These are phyloP conservation scores for Propithecus perrieri DNA, from an alignment of 2,797 vertebrate genomes.

Conservation along the genomic window DNA sequence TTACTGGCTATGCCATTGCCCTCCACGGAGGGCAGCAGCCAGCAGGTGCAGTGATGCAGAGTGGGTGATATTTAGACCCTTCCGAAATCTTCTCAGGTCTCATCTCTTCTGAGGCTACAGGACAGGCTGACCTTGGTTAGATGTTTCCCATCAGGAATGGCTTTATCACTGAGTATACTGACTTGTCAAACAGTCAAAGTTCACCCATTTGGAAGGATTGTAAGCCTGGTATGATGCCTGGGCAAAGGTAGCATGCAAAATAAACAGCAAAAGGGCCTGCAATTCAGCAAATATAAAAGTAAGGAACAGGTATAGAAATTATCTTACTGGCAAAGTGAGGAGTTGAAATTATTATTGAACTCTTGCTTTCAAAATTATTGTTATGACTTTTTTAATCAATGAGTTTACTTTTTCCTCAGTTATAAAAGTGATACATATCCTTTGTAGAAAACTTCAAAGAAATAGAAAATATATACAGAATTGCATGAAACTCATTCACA, in stretches of 20 bases:
- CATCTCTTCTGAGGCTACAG: neutral
- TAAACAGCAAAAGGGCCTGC: neutral
- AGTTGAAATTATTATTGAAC: neutral
- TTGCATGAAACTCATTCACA: neutral
- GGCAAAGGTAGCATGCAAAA: neutral
- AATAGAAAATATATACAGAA: neutral
- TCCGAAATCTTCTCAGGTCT: neutral
- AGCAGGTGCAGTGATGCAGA: neutral
- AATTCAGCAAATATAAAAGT: neutral
- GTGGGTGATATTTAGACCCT: neutral
- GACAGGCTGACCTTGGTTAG: neutral
- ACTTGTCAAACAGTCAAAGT: neutral
- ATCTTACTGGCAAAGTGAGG: neutral
- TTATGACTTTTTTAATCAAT: neutral
- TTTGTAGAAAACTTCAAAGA: neutral
- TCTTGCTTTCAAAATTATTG: slow-evolving; percentile 43
- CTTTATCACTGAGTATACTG: neutral
- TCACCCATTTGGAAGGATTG: neutral
- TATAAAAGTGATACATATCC: neutral
- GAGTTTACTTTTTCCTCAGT: neutral
- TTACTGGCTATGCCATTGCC: neutral
- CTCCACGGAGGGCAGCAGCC: neutral
- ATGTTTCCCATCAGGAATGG: neutral
- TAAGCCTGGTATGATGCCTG: neutral
- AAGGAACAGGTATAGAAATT: neutral